Percentiles rank a stretch among this genome's conserved stretches.
These are phyloP conservation scores for Centruroides sculpturatus DNA, from an alignment of 1,140 invertebrate species.

Conservation along the genomic window DNA sequence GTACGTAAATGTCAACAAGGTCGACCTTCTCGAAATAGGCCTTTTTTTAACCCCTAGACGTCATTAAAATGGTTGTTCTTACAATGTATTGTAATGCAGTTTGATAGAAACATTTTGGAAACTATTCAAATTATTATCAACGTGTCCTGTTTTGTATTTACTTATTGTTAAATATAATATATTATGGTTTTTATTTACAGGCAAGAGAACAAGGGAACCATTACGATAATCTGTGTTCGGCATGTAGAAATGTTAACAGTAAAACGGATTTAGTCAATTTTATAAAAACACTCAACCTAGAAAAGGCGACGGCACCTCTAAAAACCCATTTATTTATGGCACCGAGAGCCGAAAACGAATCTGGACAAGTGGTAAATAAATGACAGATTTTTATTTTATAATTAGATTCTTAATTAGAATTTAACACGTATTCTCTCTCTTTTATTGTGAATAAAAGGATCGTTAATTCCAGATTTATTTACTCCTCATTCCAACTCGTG, in stretches of 20 bases:
- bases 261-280: slow-evolving; percentile 54
- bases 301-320: slow-evolving; percentile 34
- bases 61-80: not conserved
- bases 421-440: too few species aligned
- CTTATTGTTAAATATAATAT: not conserved
- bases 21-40: not conserved
- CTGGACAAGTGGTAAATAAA: slow-evolving; percentile 18
- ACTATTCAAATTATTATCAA: not conserved
- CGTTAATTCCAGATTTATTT: too few species aligned
- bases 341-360: slow-evolving; percentile 34
- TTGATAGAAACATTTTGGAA: not conserved
- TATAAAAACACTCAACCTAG: slow-evolving; percentile 40
- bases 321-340: slow-evolving; percentile 45
- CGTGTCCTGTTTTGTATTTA: slow-evolving; percentile 10
- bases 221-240: slow-evolving; percentile 53
- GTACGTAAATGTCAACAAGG: slow-evolving; percentile 36
- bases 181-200: slow-evolving; percentile 33
- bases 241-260: slow-evolving; percentile 52
- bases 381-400: too few species aligned
- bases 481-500: too few species aligned
- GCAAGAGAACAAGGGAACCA: slow-evolving; percentile 54
- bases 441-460: too few species aligned
- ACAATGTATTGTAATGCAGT: not conserved
- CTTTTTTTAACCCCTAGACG: not conserved
- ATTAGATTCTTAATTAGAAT: too few species aligned